Base-by-base conservation (phyloP, 2,797 vertebrate species). In the Urosaurus nigricauda region DNA sequence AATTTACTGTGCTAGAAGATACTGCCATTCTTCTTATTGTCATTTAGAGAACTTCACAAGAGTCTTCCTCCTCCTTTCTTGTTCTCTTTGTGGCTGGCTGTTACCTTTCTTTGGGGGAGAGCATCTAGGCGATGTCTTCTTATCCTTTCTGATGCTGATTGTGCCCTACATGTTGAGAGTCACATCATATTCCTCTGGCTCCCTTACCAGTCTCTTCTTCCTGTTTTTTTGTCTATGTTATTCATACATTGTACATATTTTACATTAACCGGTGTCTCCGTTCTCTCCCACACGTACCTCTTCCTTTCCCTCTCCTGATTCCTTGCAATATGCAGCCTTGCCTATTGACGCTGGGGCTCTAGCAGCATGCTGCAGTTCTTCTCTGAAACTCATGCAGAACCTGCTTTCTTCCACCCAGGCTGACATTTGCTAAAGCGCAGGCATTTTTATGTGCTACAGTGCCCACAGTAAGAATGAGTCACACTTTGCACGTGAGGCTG, bases 391-490 rank as follows among this genome's bases (percentile, higher is more conserved):
- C 12, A 0, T 75, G 90, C 74, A 8, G 65, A 58, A 11, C 63
- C 90, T 37, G 79, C 43, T 87, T 9, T 83, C 77, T 4, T 32
- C 58, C 3, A 35, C 24, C 7, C 2, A 88, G 88, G 90, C 88
- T 14, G 68, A 63, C 85, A 0, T 14, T 89, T 91, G 85, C 83
- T 78, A 0, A 17, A 35, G 71, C 4, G 8, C 24, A 32, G 85
- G 24, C 0, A 0, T 35, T 75, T 16, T 47, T 0, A 0, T 83
- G 87, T 85, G 89, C 79, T 88, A 0, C 85, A 32, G 78, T 87
- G 85, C 87, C 80, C 85, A 84, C 94, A 75, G 89, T 87, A 74
- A 35, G n/a, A 89, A 88, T 90, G 92, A 96, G 92, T 95, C 93
- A 90, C 89, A 37, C 75, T 79, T 56, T 5, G 77, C 85, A 47